Percentiles rank a stretch among this genome's conserved stretches.
phyloP scores from a whole-genome alignment of 2,797 vertebrate species.

The Falco cherrug region DNA sequence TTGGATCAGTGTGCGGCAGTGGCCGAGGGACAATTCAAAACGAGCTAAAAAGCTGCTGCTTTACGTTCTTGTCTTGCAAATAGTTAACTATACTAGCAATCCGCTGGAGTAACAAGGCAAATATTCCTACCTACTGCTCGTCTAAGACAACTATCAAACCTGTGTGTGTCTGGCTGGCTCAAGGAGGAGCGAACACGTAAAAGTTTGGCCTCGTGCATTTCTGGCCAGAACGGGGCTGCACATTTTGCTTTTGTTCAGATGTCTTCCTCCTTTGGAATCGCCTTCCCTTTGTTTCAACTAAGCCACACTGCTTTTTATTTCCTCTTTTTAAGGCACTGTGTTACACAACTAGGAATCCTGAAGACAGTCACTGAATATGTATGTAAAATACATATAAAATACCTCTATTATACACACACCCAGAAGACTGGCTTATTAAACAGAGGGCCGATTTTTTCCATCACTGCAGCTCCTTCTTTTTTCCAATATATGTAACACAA shows the following conservation, averaged over 20 bases:
- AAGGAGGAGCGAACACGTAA: accelerated
- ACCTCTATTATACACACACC: background rate
- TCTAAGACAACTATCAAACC: background rate
- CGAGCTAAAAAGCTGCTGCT: background rate
- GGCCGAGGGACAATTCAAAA: background rate
- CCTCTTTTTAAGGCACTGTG: background rate
- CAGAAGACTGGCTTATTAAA: accelerated
- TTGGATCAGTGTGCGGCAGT: background rate
- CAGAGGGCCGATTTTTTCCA: background rate
- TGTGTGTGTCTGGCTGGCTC: background rate
- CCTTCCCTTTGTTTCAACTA: background rate
- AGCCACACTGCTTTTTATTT: background rate
- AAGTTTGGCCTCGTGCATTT: background rate
- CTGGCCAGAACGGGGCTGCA: background rate
- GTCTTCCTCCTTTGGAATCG: background rate
- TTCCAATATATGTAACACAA: background rate
- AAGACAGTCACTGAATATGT: accelerated
- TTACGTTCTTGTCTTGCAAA: background rate
- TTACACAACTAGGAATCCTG: background rate
- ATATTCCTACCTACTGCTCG: background rate
- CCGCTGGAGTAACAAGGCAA: background rate
- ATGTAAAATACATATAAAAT: background rate
- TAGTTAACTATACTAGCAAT: accelerated
- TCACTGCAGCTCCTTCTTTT: background rate
- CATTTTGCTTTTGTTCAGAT: background rate